These are phyloP conservation scores for Sceloporus tristichus DNA, from an alignment of 2,113 vertebrate genomes.

Conservation along the genomic window DNA sequence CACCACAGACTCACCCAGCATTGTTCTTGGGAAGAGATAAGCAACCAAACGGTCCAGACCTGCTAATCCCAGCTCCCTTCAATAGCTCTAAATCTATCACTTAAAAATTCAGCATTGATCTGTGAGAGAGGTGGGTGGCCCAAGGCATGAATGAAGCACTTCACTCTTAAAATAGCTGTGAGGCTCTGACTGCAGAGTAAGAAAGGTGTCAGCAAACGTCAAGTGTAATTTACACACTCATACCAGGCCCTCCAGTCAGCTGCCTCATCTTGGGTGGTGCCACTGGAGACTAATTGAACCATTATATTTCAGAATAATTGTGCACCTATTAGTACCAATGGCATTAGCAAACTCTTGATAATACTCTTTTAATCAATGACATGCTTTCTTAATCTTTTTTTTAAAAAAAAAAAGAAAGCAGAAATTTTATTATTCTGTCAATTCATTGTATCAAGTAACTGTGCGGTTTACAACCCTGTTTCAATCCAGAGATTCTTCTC, in stretches of 20 bases:
- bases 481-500: neutral
- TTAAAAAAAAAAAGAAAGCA: no score
- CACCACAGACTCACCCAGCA: slow-evolving; percentile 56
- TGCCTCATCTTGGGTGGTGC: slow-evolving; percentile 43
- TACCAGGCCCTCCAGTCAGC: slow-evolving; percentile 49
- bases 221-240: slow-evolving; percentile 59
- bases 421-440: neutral
- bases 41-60: slow-evolving; percentile 67
- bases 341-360: neutral
- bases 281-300: neutral
- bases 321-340: neutral
- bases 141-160: slow-evolving; percentile 68
- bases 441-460: neutral
- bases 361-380: neutral
- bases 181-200: slow-evolving; percentile 55
- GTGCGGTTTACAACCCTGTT: neutral
- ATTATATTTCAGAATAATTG: slow-evolving; percentile 1
- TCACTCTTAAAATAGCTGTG: slow-evolving; percentile 64
- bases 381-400: neutral
- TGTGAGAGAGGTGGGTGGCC: slow-evolving; percentile 71
- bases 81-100: slow-evolving; percentile 76
- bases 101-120: slow-evolving; percentile 72
- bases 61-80: slow-evolving; percentile 69
- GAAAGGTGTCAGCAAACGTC: slow-evolving; percentile 63
- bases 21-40: slow-evolving; percentile 60